Evolutionary conservation across 2,113 vertebrate genomes (phyloP).

Genomic region (Chunga burmeisteri): DNA sequence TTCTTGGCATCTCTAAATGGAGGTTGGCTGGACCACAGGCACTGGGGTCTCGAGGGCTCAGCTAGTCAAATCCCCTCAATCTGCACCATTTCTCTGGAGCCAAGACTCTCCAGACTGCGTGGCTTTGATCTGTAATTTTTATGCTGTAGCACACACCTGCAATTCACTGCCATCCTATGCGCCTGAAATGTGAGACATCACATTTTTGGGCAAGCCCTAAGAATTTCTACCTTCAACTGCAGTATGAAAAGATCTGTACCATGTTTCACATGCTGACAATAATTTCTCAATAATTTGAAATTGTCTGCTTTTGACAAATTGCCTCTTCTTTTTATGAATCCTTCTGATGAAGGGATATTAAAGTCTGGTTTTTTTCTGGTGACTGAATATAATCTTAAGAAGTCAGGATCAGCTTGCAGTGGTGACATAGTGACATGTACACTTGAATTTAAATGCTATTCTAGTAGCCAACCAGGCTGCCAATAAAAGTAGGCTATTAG

Average conservation of each 20-base stretch:
- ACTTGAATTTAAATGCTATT: slow-evolving; percentile 2
- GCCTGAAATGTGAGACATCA: neutral
- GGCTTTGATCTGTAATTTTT: neutral
- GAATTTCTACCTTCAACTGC: neutral
- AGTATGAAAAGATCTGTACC: neutral
- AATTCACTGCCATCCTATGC: neutral
- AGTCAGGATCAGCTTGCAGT: neutral
- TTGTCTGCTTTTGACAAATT: slow-evolving; percentile 8
- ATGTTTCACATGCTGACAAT: neutral
- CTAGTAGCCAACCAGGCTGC: neutral
- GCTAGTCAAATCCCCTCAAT: neutral
- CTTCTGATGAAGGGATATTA: neutral
- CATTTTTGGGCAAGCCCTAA: neutral
- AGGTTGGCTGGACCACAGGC: neutral
- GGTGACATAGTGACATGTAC: neutral
- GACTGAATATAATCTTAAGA: neutral
- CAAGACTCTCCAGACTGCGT: neutral
- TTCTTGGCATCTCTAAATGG: neutral
- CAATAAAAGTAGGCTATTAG: neutral
- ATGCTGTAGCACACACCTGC: neutral
- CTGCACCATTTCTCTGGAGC: neutral
- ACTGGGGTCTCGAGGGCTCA: fast-evolving
- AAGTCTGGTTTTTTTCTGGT: neutral
- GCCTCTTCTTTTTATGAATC: neutral
- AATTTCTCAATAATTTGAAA: slow-evolving; percentile 10